Percentiles rank a stretch among this genome's conserved stretches.
Evolutionary conservation across 2,888 invertebrate species (phyloP).

Genomic region (Nomada hirtipes): DNA sequence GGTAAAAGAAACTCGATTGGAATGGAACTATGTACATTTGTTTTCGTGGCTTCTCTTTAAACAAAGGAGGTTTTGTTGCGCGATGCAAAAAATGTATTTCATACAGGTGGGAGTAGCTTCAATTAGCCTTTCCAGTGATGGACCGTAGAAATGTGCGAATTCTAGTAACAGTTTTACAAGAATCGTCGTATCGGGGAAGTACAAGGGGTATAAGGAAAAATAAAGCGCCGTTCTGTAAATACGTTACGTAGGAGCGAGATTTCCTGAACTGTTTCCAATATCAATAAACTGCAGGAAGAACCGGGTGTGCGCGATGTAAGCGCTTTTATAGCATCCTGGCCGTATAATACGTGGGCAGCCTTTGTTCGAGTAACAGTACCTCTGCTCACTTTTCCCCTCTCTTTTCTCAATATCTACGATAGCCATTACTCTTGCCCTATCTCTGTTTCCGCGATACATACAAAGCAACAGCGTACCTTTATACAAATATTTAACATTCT

Average conservation of each 20-base stretch:
- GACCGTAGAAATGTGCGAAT: too few species aligned
- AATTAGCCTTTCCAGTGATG: too few species aligned
- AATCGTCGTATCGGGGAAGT: slow-evolving; percentile 22
- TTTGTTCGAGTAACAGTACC: slow-evolving; percentile 69
- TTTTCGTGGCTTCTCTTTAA: slow-evolving; percentile 15
- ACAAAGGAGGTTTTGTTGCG: slow-evolving; percentile 12
- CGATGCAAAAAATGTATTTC: background rate
- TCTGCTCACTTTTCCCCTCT: slow-evolving; percentile 51
- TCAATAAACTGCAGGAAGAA: slow-evolving; percentile 67
- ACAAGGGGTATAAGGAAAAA: slow-evolving; percentile 40
- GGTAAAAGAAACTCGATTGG: slow-evolving; percentile 27
- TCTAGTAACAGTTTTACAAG: background rate
- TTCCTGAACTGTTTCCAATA: slow-evolving; percentile 66
- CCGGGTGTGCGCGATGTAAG: slow-evolving; percentile 60
- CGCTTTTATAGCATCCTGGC: slow-evolving; percentile 67
- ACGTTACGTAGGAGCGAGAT: slow-evolving; percentile 54
- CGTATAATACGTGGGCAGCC: slow-evolving; percentile 65
- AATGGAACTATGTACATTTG: slow-evolving; percentile 13
- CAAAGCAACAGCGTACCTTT: background rate
- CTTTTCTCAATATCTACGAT: slow-evolving; percentile 30
- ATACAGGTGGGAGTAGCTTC: too few species aligned
- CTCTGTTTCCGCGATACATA: background rate
- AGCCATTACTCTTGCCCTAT: slow-evolving; percentile 59
- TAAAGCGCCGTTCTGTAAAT: slow-evolving; percentile 51
- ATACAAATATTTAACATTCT: background rate